A percentile compares a stretch with the other conserved stretches of the same genome.
Evolutionary conservation across 2,797 vertebrate genomes (phyloP).

Genomic region (Glossophaga mutica): DNA sequence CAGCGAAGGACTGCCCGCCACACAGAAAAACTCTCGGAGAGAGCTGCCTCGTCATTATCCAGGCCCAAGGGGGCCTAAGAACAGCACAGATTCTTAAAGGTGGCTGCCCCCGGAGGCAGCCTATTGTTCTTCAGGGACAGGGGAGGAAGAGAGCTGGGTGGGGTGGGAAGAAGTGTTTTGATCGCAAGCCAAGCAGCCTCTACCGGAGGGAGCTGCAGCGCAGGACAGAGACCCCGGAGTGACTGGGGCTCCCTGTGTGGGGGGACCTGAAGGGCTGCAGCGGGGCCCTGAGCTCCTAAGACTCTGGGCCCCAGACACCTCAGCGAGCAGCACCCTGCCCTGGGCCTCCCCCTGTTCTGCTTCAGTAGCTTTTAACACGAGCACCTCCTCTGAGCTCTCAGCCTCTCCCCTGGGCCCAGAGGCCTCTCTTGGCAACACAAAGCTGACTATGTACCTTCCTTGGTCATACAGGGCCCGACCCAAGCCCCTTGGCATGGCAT

Average conservation of each 20-base stretch:
- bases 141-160: background rate
- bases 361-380: background rate
- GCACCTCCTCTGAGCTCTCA: background rate
- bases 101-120: background rate
- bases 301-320: background rate
- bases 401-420: background rate
- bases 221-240: rapidly evolving
- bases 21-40: background rate
- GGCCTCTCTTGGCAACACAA: background rate
- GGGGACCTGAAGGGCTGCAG: background rate
- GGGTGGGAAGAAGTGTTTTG: background rate
- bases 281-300: background rate
- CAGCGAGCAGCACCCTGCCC: background rate
- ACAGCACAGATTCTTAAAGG: background rate
- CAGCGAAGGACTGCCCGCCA: background rate
- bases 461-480: background rate
- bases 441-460: background rate
- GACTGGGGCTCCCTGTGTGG: rapidly evolving
- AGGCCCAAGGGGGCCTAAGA: background rate
- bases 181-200: background rate
- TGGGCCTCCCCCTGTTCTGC: rapidly evolving
- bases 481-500: background rate
- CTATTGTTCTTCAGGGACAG: background rate
- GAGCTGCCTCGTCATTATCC: background rate
- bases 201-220: rapidly evolving